Evolutionary conservation across 2,797 vertebrate species (phyloP).

Genomic region (Pipistrellus pygmaeus): DNA sequence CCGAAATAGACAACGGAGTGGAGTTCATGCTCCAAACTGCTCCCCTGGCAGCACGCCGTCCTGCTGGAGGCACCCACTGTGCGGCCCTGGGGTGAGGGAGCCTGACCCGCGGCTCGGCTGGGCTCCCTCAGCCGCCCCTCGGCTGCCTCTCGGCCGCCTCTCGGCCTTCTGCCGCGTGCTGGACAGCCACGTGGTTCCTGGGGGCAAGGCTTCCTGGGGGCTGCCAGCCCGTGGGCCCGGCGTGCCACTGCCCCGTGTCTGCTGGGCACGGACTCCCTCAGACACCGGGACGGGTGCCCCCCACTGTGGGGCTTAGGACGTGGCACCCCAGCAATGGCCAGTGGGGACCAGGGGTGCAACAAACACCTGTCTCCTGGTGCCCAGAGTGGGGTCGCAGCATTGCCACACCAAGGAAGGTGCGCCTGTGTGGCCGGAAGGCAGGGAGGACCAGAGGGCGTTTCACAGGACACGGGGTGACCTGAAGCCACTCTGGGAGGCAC

Average conservation of each 20-base stretch:
- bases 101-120: background rate
- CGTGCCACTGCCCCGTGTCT: rapidly evolving
- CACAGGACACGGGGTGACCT: too few species aligned
- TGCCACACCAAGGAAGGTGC: too few species aligned
- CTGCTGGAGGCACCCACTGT: rapidly evolving
- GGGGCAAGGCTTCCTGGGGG: background rate
- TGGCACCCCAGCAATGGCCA: background rate
- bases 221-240: background rate
- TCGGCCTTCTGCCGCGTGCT: rapidly evolving
- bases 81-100: rapidly evolving
- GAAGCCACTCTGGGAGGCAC: background rate
- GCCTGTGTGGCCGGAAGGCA: too few species aligned
- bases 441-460: too few species aligned
- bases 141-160: rapidly evolving
- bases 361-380: too few species aligned
- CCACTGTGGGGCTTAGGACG: too few species aligned
- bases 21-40: background rate
- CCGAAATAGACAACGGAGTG: background rate
- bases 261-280: background rate
- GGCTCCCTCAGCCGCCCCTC: rapidly evolving
- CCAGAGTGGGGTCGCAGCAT: too few species aligned
- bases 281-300: background rate
- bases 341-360: background rate
- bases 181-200: background rate
- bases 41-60: rapidly evolving